Conservation (phyloP, 2,113 vertebrate species). For the Eulemur macaco region DNA sequence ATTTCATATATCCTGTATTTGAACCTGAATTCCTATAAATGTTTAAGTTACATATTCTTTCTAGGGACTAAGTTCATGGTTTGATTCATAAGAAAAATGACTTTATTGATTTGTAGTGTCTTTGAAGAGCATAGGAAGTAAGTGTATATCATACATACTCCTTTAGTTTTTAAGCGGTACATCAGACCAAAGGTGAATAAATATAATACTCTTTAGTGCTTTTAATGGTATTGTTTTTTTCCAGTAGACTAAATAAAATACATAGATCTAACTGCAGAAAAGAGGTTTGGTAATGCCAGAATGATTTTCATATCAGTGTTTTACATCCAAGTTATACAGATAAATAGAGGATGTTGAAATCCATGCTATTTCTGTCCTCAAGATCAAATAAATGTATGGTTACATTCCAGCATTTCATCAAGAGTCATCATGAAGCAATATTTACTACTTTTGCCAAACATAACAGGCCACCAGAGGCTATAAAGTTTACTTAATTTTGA, state of each 20-base stretch:
- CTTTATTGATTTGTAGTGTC: conserved; percentile 63
- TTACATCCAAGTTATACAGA: background rate
- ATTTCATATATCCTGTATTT: conserved; percentile 22
- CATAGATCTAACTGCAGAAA: background rate
- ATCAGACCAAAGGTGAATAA: background rate
- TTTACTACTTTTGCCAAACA: conserved; percentile 46
- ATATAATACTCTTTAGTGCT: conserved; percentile 34
- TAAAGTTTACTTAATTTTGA: conserved; percentile 25
- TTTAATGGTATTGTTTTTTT: conserved; percentile 17
- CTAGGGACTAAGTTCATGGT: conserved; percentile 72
- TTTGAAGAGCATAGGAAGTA: conserved; percentile 57
- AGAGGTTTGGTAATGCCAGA: conserved; percentile 25
- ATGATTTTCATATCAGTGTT: background rate
- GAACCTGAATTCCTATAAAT: conserved; percentile 54
- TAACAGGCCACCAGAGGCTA: conserved; percentile 16
- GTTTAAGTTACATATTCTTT: conserved; percentile 70
- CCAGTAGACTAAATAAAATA: conserved; percentile 11
- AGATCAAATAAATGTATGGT: conserved; percentile 38
- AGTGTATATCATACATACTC: background rate
- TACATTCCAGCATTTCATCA: conserved; percentile 23
- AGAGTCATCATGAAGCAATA: background rate
- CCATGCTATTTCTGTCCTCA: background rate
- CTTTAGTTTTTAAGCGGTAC: background rate
- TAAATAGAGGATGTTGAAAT: conserved; percentile 9
- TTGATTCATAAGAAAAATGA: conserved; percentile 63